A percentile compares a stretch with the other conserved stretches of the same genome.
phyloP scores from a whole-genome alignment of 2,888 invertebrate species.

The Neoascia interrupta region DNA sequence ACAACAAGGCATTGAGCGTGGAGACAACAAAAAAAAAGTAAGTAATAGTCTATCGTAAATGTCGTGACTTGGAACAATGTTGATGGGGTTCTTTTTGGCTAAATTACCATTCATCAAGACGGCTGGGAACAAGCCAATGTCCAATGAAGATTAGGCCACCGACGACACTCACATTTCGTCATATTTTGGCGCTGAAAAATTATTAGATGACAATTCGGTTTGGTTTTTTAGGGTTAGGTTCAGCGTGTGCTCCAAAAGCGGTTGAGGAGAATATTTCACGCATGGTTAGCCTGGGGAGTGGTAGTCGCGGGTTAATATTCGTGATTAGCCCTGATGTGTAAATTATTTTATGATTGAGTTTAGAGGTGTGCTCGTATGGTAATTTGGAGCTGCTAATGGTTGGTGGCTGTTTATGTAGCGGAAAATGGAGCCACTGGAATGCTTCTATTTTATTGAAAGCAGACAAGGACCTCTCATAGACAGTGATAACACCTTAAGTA shows the following conservation, averaged over 20 bases:
- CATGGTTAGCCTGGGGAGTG: slow-evolving; percentile 16
- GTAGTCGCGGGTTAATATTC: slow-evolving; percentile 14
- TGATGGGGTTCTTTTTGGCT: slow-evolving; percentile 40
- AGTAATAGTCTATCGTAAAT: slow-evolving; percentile 55
- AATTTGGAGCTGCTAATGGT: neutral
- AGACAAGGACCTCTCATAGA: too few species aligned
- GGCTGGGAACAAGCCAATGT: neutral
- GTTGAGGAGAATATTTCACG: slow-evolving; percentile 3
- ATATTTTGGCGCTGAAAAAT: slow-evolving; percentile 1
- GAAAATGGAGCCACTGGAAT: too few species aligned
- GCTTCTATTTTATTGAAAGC: too few species aligned
- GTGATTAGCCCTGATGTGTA: slow-evolving; percentile 7
- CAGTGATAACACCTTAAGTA: too few species aligned
- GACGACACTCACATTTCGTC: slow-evolving; percentile 2
- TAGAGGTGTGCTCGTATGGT: slow-evolving; percentile 32
- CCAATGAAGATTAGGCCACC: neutral
- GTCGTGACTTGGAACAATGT: slow-evolving; percentile 58
- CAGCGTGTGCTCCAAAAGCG: neutral
- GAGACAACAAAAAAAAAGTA: neutral
- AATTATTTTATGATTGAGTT: slow-evolving; percentile 15
- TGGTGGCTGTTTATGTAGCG: neutral
- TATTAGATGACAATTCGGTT: slow-evolving; percentile 43
- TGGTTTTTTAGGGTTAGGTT: neutral
- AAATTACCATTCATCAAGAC: slow-evolving; percentile 53
- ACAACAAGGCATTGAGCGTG: neutral